These are phyloP conservation scores for Lepidocyrtoides sp. DNA, from an alignment of 2,888 invertebrate genomes.

Conservation along the genomic window DNA sequence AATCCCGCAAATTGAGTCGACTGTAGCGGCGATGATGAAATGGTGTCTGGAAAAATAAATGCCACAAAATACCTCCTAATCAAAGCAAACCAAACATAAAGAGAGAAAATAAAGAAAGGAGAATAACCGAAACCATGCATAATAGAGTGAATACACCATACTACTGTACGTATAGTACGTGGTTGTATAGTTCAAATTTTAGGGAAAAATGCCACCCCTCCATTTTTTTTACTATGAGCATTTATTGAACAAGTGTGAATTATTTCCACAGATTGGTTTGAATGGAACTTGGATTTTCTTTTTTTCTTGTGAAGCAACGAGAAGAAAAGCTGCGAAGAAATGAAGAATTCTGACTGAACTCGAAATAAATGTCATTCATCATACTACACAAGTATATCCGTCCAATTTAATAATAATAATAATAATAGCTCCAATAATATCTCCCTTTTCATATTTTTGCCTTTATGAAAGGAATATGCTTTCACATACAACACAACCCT, in stretches of 20 bases:
- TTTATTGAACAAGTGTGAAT: constrained; percentile 82
- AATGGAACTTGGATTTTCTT: constrained; percentile 56
- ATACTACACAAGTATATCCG: constrained; percentile 39
- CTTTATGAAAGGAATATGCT: not conserved
- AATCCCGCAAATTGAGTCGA: constrained; percentile 8
- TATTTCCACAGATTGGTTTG: constrained; percentile 80
- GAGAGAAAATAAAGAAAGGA: constrained; percentile 26
- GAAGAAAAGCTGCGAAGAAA: constrained; percentile 30
- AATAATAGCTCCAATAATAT: constrained; percentile 46
- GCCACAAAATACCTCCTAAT: constrained; percentile 53
- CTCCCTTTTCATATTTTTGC: constrained; percentile 11
- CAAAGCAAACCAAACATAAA: constrained; percentile 47
- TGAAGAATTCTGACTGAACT: constrained; percentile 52
- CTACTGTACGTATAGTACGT: not conserved
- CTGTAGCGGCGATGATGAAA: not conserved
- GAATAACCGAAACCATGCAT: constrained; percentile 51
- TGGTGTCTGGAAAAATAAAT: constrained; percentile 10
- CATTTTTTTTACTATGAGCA: constrained; percentile 29
- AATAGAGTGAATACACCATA: constrained; percentile 29
- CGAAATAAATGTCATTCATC: constrained; percentile 78
- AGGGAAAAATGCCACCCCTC: constrained; percentile 35
- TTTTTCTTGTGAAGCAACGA: not conserved
- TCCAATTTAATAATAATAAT: constrained; percentile 53
- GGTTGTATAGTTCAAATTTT: constrained; percentile 15
- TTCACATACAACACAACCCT: constrained; percentile 15